Base-by-base conservation (phyloP, 1,140 invertebrate species). In the Drosophila bifasciata region DNA sequence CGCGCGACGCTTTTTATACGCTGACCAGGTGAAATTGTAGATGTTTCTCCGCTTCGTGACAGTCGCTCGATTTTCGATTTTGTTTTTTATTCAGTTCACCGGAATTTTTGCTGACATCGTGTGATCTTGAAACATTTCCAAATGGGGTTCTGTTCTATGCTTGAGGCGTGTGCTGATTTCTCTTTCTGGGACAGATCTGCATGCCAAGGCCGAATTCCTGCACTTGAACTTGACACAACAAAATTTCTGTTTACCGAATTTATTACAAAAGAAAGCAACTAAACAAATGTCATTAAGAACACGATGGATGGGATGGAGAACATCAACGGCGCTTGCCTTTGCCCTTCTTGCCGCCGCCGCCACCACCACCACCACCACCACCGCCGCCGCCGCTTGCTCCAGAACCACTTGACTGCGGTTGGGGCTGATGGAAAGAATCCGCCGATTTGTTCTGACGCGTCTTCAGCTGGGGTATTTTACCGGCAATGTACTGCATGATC, bases 391-490 rank as follows among this genome's bases (percentile, higher is more conserved):
- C 25, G 6, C 62, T 48, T 41, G 76, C 57, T 19, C 58, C 40
- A 46, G 68, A 40, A 7, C 69, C 85, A 51, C 70, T 75, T 0
- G 73, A 44, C 8, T 84, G 88, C 0, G 59, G 60, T 43, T 89
- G 86, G 13, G 78, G 81, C 17, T 73, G 61, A 28, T 83, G 71
- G 32, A 56, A 52, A 32, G 66, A 46, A 13, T 71, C 62, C 16
- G 73, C 75, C 5, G 90, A 9, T 58, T 91, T 90, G 56, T 88
- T 90, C 57, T 91, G 91, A 63, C 97, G 93, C 11, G 95, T 94
- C 92, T 99, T 99, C 46, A 99, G 92, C 92, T 98, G 98, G 1
- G 98, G 98, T 90, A 99, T 99, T 85, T 95, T 97, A 66, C 95
- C 94, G 40, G 95, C 96, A 43, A 98, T 90, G 92, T 96, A 95